These are phyloP conservation scores for Keiferia lycopersicella DNA, from an alignment of 2,888 invertebrate species.

Conservation along the genomic window DNA sequence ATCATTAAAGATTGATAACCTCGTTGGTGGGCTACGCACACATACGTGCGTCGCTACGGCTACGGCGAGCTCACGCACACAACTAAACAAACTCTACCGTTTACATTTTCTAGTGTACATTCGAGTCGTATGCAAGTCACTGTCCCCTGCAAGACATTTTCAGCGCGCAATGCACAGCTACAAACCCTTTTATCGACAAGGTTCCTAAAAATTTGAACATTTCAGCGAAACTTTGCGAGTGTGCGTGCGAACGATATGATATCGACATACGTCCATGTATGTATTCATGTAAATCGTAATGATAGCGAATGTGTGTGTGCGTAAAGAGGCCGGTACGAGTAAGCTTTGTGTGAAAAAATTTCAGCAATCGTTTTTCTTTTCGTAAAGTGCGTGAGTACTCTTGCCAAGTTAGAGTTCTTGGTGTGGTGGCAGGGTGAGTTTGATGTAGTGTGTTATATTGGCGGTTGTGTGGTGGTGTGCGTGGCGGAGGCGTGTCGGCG, in stretches of 20 bases:
- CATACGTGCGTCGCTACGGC: slow-evolving; percentile 42
- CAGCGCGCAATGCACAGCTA: slow-evolving; percentile 27
- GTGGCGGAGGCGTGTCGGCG: slow-evolving; percentile 64
- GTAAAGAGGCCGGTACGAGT: slow-evolving; percentile 45
- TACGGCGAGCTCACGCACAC: slow-evolving; percentile 40
- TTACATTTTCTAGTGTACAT: slow-evolving; percentile 46
- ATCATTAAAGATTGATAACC: slow-evolving; percentile 71
- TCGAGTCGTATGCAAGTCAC: slow-evolving; percentile 39
- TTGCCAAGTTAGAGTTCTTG: slow-evolving; percentile 14
- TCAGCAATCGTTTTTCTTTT: slow-evolving; percentile 39
- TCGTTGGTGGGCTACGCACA: slow-evolving; percentile 59
- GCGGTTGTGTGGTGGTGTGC: slow-evolving; percentile 31
- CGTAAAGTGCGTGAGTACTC: background rate
- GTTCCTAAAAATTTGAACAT: background rate
- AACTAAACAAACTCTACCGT: slow-evolving; percentile 32
- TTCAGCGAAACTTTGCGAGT: background rate
- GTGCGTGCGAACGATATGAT: slow-evolving; percentile 12
- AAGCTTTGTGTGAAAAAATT: slow-evolving; percentile 53
- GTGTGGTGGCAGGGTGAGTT: slow-evolving; percentile 14
- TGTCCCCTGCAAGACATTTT: slow-evolving; percentile 2
- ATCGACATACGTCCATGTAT: background rate
- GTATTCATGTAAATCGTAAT: background rate
- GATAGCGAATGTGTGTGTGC: slow-evolving; percentile 38
- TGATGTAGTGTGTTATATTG: slow-evolving; percentile 33
- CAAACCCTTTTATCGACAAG: slow-evolving; percentile 5